Conservation (phyloP, 1,140 invertebrate species). For the Sarcophaga bullata region DNA sequence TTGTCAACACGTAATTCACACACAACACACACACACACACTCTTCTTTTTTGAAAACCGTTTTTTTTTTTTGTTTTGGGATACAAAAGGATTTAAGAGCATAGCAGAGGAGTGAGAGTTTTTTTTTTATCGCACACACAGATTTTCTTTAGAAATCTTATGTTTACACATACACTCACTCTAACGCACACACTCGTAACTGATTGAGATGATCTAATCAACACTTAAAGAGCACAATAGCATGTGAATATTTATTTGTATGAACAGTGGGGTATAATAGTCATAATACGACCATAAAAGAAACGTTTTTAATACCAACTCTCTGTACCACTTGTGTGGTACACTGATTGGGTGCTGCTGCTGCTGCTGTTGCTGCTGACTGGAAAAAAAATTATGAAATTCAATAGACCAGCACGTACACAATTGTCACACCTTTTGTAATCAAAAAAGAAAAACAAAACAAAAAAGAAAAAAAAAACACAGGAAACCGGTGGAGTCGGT, state of each 20-base stretch:
- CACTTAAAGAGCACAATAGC: constrained; percentile 13
- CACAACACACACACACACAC: not conserved
- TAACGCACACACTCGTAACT: not conserved
- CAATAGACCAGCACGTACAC: not conserved
- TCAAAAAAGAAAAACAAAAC: not conserved
- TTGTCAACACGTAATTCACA: not conserved
- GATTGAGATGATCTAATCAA: constrained; percentile 3
- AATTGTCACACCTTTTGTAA: constrained; percentile 9
- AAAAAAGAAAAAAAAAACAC: not conserved
- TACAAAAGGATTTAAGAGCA: too few species aligned
- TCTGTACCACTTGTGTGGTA: not conserved
- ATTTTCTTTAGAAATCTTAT: not conserved
- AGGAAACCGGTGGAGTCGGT: not conserved
- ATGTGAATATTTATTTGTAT: not conserved
- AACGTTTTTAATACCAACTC: not conserved
- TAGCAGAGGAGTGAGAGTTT: not conserved
- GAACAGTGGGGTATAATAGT: too few species aligned
- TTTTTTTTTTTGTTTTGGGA: too few species aligned
- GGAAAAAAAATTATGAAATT: not conserved
- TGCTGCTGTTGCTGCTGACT: not conserved
- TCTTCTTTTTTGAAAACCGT: too few species aligned
- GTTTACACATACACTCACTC: too few species aligned
- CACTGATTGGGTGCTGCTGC: too few species aligned
- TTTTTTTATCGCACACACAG: not conserved
- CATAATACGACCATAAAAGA: too few species aligned